Conservation (phyloP, 2,888 invertebrate species). For the Mythimna loreyi region DNA sequence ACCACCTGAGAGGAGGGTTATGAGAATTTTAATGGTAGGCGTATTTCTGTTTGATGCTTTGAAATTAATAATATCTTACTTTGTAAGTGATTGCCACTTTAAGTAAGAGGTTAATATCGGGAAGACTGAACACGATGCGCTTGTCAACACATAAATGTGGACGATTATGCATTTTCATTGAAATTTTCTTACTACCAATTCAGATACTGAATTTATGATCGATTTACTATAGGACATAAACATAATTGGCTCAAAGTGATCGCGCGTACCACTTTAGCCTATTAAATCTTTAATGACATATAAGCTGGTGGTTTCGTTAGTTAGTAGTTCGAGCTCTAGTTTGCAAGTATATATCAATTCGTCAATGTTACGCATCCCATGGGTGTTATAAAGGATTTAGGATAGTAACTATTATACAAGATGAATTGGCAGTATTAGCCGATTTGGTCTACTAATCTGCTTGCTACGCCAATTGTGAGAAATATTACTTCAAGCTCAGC, state of each 20-base stretch:
- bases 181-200: not conserved
- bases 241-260: not conserved
- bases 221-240: not conserved
- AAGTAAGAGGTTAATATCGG: too few species aligned
- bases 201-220: not conserved
- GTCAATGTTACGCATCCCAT: conserved; percentile 39
- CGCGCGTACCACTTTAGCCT: not conserved
- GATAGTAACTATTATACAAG: conserved; percentile 9
- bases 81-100: not conserved
- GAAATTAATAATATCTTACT: conserved; percentile 1
- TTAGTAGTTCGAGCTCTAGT: conserved; percentile 2
- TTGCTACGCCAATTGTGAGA: not conserved
- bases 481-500: not conserved
- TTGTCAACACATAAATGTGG: not conserved
- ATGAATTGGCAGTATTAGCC: conserved; percentile 2
- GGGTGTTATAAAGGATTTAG: conserved; percentile 34
- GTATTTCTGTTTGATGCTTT: conserved; percentile 23
- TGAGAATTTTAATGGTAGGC: conserved; percentile 19
- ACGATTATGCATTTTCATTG: not conserved
- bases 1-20: conserved; percentile 25
- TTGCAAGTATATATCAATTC: conserved; percentile 17
- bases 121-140: not conserved
- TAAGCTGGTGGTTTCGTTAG: conserved; percentile 8
- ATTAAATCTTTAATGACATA: not conserved
- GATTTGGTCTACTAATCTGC: not conserved